Percentiles rank a stretch among this genome's conserved stretches.
phyloP scores from a whole-genome alignment of 2,113 vertebrate species.

The Pelvicachromis taeniatus region DNA sequence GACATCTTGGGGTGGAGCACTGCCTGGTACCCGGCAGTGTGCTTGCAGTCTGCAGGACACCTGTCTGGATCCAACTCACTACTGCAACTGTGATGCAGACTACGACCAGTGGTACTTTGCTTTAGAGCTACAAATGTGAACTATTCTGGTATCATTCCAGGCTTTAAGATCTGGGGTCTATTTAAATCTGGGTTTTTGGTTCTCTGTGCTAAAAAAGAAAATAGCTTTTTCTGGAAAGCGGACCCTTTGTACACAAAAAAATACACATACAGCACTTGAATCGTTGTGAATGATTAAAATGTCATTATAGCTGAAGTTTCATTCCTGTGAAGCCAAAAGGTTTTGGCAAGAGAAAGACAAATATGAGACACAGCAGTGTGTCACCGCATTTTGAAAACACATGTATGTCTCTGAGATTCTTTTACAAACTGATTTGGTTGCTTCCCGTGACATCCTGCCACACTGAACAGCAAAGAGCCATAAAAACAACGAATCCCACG shows the following conservation, averaged over 20 bases:
- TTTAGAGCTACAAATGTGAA: neutral
- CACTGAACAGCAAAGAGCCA: neutral
- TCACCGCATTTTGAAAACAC: neutral
- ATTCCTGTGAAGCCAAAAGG: no score
- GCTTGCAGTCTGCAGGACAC: slow-evolving; percentile 62
- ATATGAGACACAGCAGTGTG: neutral
- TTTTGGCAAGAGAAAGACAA: no score
- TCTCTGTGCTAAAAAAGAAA: no score
- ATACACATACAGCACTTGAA: no score
- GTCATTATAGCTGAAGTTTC: no score
- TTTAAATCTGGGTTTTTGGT: neutral
- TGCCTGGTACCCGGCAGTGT: slow-evolving; percentile 62
- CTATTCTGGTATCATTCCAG: neutral
- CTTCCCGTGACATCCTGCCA: neutral
- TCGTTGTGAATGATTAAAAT: no score
- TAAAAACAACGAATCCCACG: neutral
- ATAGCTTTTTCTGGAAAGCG: no score
- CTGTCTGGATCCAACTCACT: slow-evolving; percentile 62
- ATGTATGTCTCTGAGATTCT: neutral
- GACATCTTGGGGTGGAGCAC: slow-evolving; percentile 66
- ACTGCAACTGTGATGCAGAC: slow-evolving; percentile 90
- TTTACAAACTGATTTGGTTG: neutral
- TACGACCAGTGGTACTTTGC: slow-evolving; percentile 84
- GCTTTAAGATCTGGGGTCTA: neutral
- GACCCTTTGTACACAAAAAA: no score